Base-by-base conservation (phyloP, 2,797 vertebrate species). In the Ficedula albicollis region DNA sequence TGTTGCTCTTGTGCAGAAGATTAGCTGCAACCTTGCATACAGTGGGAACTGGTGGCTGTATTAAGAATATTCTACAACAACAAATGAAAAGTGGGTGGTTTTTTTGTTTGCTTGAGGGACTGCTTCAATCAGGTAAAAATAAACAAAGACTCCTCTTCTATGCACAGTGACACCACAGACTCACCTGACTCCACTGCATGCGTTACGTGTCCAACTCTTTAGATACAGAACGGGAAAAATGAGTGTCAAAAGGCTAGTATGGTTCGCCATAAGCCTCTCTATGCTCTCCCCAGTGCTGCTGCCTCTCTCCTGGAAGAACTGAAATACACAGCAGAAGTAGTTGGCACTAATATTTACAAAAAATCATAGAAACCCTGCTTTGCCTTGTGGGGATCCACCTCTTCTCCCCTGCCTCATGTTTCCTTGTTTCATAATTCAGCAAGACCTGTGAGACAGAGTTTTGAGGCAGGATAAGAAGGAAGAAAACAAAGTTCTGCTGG, bases 111-210 rank as follows among this genome's bases (percentile, higher is more conserved):
- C 75, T 72, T 43, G 21, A 79, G 59, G 26, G 54, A 46, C 27
- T 78, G 44, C 49, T 90, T 68, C 83, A 55, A 26, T 72, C 36
- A 43, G 54, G 36, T 75, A n/a, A 64, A 84, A 87, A 84, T 52
- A 84, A 44, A 76, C 34, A 60, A 49, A 88, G 68, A 60, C 46
- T 77, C 41, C 43, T 85, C 17, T 56, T 41, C 34, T 32, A 9
- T 3, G 7, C 11, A 39, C 70, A 66, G 66, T 1, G 5, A 59
- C 23, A 16, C 29, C n/a, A 20, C 0, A 1, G 68, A 76, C 38
- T 84, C 69, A 29, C 13, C 32, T 27, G 46, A 52, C 27, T 46
- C 49, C 21, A 84, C 13, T 5, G 4, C 13, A 1, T 5, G 25
- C 22, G 38, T 55, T 64, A 30, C 0, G 0, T 6, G 10, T 51